A percentile compares a stretch with the other conserved stretches of the same genome.
Evolutionary conservation across 2,888 invertebrate genomes (phyloP).

Genomic region (Ornithoptera priamus): DNA sequence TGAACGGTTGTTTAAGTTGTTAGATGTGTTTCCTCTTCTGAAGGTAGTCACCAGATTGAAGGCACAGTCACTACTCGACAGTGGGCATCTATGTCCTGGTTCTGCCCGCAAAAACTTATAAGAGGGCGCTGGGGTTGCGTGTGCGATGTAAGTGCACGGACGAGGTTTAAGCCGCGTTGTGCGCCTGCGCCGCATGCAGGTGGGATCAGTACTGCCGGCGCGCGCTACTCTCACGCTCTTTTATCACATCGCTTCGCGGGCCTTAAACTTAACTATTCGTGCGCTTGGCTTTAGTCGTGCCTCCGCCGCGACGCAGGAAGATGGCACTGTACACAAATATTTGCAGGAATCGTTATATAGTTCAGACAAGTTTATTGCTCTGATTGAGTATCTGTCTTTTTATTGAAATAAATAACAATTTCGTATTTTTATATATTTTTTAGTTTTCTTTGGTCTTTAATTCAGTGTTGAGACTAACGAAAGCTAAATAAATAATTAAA

Average conservation of each 20-base stretch:
- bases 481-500: too few species aligned
- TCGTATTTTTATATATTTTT: too few species aligned
- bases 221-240: conserved; percentile 65
- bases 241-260: conserved; percentile 71
- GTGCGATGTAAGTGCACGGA: conserved; percentile 44
- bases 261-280: conserved; percentile 72
- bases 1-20: conserved; percentile 43
- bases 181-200: conserved; percentile 62
- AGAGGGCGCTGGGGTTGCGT: conserved; percentile 53
- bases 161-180: conserved; percentile 37
- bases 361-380: not conserved
- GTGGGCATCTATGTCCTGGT: conserved; percentile 50
- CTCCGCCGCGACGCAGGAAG: conserved; percentile 9
- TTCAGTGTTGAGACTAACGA: too few species aligned
- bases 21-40: conserved; percentile 45
- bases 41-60: conserved; percentile 47
- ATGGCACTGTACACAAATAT: conserved; percentile 11
- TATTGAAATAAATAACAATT: too few species aligned
- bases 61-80: conserved; percentile 65
- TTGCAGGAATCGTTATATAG: not conserved
- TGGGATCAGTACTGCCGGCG: conserved; percentile 68
- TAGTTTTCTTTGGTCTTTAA: too few species aligned
- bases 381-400: not conserved
- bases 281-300: conserved; percentile 25
- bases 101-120: conserved; percentile 37